Percentiles rank a stretch among this genome's conserved stretches.
phyloP scores from a whole-genome alignment of 2,113 vertebrate genomes.

The Lophochroa leadbeateri region DNA sequence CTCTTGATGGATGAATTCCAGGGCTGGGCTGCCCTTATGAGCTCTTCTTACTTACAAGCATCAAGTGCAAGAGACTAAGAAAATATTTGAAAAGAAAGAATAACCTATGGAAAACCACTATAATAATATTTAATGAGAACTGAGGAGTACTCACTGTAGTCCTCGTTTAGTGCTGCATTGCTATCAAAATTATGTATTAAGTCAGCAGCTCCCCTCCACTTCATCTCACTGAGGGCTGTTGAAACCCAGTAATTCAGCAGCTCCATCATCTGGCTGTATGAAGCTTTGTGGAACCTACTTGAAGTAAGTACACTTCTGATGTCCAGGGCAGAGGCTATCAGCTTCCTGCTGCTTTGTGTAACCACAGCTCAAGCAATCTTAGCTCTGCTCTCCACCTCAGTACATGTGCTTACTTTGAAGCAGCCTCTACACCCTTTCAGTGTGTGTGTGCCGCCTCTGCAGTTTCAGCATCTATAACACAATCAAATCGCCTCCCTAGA shows the following conservation, averaged over 20 bases:
- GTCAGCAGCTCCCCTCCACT: background rate
- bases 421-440: background rate
- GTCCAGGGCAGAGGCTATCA: background rate
- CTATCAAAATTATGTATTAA: background rate
- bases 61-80: background rate
- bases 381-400: background rate
- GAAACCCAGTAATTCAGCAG: constrained; percentile 9
- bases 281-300: background rate
- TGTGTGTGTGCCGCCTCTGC: background rate
- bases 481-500: background rate
- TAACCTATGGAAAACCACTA: background rate
- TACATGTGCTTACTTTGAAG: background rate
- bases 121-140: background rate
- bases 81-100: background rate
- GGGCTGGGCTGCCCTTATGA: background rate
- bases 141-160: background rate
- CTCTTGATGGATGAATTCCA: background rate
- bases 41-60: background rate
- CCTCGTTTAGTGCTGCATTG: background rate
- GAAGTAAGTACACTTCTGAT: background rate
- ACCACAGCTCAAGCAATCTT: background rate
- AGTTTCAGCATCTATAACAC: background rate
- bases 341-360: background rate
- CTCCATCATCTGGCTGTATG: constrained; percentile 6
- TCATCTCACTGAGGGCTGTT: background rate